Percentiles rank a stretch among this genome's conserved stretches.
Evolutionary conservation across 1,140 invertebrate genomes (phyloP).

Genomic region (Andricus grossulariae): DNA sequence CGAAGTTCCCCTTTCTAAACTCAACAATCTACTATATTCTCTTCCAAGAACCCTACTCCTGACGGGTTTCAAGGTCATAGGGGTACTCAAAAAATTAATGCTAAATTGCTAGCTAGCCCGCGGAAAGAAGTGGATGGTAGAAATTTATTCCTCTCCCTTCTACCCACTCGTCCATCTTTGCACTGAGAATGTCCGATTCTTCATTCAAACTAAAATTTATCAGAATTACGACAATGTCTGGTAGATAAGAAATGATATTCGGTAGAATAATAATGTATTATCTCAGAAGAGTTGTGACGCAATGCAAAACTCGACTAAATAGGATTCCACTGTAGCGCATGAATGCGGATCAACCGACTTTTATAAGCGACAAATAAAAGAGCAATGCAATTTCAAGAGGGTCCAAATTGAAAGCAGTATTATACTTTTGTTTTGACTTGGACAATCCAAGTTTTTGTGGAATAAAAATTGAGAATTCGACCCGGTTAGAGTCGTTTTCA

Average conservation of each 20-base stretch:
- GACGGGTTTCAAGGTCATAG: background rate
- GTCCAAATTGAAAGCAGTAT: background rate
- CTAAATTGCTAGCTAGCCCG: background rate
- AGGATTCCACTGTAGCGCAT: background rate
- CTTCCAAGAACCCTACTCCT: background rate
- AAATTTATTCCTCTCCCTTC: background rate
- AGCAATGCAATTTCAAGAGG: background rate
- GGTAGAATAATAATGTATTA: conserved; percentile 5
- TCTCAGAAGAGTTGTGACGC: background rate
- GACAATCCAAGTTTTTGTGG: no score
- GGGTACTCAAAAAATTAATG: background rate
- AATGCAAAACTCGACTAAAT: background rate
- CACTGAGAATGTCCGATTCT: no score
- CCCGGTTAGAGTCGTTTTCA: background rate
- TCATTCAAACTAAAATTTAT: background rate
- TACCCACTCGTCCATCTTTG: no score
- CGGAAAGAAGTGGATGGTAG: background rate
- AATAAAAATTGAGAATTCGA: background rate
- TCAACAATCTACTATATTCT: conserved; percentile 1
- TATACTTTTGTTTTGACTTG: background rate
- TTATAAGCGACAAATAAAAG: background rate
- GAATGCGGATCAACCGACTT: background rate
- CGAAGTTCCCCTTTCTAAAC: conserved; percentile 6
- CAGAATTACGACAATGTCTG: conserved; percentile 8
- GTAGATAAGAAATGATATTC: conserved; percentile 12